These are phyloP conservation scores for Styela plicata DNA, from an alignment of 23 tunicate species.

Conservation along the genomic window DNA sequence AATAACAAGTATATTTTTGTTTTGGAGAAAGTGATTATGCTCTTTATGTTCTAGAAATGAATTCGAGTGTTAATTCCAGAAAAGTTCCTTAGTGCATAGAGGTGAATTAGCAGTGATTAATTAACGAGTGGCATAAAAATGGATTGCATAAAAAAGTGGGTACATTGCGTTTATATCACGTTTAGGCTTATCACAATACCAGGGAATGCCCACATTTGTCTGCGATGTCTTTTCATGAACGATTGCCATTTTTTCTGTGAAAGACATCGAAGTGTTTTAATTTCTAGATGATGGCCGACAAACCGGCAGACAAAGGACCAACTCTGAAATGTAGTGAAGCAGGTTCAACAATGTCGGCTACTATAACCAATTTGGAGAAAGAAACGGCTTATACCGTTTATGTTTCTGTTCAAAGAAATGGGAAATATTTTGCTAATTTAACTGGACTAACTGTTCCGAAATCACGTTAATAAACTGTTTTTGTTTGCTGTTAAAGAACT, in stretches of 20 bases:
- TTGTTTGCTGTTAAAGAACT: not conserved
- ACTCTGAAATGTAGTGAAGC: not conserved
- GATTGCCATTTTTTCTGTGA: no score
- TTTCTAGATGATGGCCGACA: not conserved
- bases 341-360: not conserved
- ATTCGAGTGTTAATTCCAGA: no score
- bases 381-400: not conserved
- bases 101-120: not conserved
- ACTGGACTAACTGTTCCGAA: not conserved
- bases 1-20: no score
- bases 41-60: no score
- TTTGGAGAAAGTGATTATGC: no score
- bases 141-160: not conserved
- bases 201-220: not conserved
- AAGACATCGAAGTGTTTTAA: not conserved
- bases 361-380: not conserved
- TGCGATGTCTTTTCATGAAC: not conserved
- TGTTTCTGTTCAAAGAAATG: not conserved
- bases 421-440: not conserved
- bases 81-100: no score
- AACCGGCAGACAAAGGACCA: not conserved
- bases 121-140: not conserved
- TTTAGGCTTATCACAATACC: not conserved
- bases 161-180: not conserved
- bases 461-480: not conserved